phyloP scores from a whole-genome alignment of 2,888 invertebrate genomes.

The Lycophotia porphyrea region DNA sequence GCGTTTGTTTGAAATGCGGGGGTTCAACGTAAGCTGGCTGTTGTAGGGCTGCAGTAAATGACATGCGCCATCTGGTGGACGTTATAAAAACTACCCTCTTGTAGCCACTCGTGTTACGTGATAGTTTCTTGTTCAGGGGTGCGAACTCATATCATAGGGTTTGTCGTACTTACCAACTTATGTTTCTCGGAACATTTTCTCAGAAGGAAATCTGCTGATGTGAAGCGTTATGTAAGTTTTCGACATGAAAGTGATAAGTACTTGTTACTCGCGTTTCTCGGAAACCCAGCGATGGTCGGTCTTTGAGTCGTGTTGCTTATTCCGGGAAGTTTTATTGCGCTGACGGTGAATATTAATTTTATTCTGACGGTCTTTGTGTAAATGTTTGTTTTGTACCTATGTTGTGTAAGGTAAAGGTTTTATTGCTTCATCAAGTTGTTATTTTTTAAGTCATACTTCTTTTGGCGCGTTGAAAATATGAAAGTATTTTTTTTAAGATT shows the following conservation, averaged over 20 bases:
- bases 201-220: conserved; percentile 15
- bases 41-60: conserved; percentile 84
- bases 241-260: conserved; percentile 50
- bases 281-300: conserved; percentile 31
- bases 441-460: too few species aligned
- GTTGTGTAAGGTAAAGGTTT: conserved; percentile 8
- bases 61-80: conserved; percentile 87
- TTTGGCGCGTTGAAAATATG: too few species aligned
- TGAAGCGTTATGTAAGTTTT: conserved; percentile 35
- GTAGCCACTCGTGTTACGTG: conserved; percentile 82
- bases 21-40: conserved; percentile 69
- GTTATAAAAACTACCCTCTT: conserved; percentile 88
- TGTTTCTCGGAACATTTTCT: conserved; percentile 24
- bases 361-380: conserved; percentile 20
- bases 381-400: conserved; percentile 31
- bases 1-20: conserved; percentile 38
- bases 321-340: conserved; percentile 35
- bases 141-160: conserved; percentile 65
- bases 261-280: conserved; percentile 22
- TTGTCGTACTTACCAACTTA: conserved; percentile 34
- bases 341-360: conserved; percentile 52
- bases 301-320: conserved; percentile 31
- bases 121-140: conserved; percentile 86
- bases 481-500: too few species aligned
- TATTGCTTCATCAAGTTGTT: conserved; percentile 3